Conservation (phyloP, 2,113 vertebrate species). For the Indri indri region DNA sequence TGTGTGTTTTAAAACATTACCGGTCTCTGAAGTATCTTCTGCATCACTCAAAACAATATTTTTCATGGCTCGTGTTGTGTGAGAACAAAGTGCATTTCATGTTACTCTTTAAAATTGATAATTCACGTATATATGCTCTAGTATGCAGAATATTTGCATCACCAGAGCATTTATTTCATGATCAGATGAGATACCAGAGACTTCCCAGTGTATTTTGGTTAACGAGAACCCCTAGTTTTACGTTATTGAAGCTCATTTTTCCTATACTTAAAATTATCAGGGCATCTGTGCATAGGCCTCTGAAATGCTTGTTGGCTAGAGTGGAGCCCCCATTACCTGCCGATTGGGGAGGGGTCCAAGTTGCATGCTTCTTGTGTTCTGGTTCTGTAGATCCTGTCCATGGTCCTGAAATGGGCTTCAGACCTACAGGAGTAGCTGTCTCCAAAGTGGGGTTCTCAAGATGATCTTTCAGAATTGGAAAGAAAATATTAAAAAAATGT, state of each 20-base stretch:
- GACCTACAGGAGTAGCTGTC: fast-evolving
- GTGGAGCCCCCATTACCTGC: not conserved
- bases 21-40: not conserved
- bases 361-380: fast-evolving
- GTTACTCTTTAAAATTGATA: conserved; percentile 15
- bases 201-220: not conserved
- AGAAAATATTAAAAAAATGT: not conserved
- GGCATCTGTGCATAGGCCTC: not conserved
- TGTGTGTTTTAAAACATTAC: not conserved
- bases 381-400: not conserved
- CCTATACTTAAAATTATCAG: not conserved
- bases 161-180: not conserved
- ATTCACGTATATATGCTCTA: not conserved
- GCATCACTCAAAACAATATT: not conserved
- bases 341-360: not conserved
- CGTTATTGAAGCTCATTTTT: not conserved
- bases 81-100: conserved; percentile 7
- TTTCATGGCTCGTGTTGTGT: not conserved
- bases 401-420: not conserved
- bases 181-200: not conserved
- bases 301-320: not conserved
- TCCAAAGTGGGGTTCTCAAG: not conserved
- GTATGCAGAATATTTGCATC: conserved; percentile 14
- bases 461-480: not conserved
- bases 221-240: not conserved